Evolutionary conservation across 2,113 vertebrate genomes (phyloP).

Genomic region (Cyanoderma ruficeps): DNA sequence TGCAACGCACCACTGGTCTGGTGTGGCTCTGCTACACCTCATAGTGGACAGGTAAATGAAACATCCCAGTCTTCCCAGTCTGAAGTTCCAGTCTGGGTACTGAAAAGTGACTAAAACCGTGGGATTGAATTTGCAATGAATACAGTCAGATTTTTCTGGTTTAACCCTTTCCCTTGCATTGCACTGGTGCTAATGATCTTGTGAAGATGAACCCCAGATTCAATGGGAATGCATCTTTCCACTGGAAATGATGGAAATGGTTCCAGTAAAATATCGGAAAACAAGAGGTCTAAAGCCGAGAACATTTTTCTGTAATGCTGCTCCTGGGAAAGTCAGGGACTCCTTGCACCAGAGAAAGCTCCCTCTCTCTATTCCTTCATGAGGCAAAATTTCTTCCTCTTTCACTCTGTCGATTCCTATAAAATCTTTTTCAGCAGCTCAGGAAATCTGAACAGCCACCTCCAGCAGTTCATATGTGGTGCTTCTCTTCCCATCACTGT

Average conservation of each 20-base stretch:
- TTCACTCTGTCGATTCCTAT: neutral
- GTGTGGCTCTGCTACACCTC: neutral
- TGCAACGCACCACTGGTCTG: accelerated
- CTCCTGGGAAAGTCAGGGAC: neutral
- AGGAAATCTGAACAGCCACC: neutral
- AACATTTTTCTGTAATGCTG: neutral
- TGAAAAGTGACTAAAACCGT: neutral
- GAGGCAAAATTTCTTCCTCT: neutral
- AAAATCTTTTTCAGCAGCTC: neutral
- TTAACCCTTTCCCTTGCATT: neutral
- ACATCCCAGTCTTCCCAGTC: neutral
- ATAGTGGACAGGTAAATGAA: neutral
- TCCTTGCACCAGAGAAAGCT: neutral
- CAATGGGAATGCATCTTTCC: neutral
- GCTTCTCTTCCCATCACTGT: neutral
- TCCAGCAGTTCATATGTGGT: conserved; percentile 31
- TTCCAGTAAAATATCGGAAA: neutral
- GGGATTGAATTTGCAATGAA: neutral
- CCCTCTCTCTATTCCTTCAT: neutral
- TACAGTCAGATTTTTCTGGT: neutral
- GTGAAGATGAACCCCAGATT: neutral
- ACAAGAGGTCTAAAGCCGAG: neutral
- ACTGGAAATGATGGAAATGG: neutral
- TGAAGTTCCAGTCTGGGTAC: neutral
- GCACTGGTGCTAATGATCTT: neutral